Base-by-base conservation (phyloP, 2,113 vertebrate species). In the Brachyistius frenatus region DNA sequence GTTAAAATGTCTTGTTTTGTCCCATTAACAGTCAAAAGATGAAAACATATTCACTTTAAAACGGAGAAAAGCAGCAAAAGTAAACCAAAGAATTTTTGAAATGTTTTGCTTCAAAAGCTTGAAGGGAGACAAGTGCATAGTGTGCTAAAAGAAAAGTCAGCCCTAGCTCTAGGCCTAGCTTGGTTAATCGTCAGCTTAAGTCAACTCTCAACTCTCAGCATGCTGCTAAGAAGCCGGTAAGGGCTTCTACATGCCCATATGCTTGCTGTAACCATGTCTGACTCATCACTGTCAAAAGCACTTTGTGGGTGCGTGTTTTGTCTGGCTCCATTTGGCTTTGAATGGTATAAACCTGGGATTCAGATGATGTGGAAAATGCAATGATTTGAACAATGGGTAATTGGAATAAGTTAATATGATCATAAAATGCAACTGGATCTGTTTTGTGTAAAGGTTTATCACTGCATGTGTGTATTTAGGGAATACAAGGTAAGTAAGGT, bases 241-340 rank as follows among this genome's bases (percentile, higher is more conserved):
- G 80, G 73, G 74, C 84, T 85, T 86, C 76, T 52, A 39, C 56
- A 57, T 65, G 66, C 72, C 86, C 87, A 86, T 87, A 88, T 88
- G 89, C 77, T 83, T 86, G 70, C 60, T 86, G 81, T 56, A 66
- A 66, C 66, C 72, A 62, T 4, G 55, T 79, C 69, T 78, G 86
- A 83, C 76, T 90, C 84, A 76, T 87, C 85, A 87, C 71, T 82
- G 86, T 88, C 76, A 90, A 13, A 80, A 68, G 30, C 57, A 11
- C 39, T 73, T 81, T 84, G 76, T 81, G 84, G 83, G 81, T 86
- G 77, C 69, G 63, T 67, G 69, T 76, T 75, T 83, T 76, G 31
- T 76, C 58, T 77, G 72, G 47, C 71, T 61, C 82, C 81, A 75
- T 68, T 68, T 54, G 53, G 63, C 61, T 50, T 66, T 41, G 31